Evolutionary conservation across 2,113 vertebrate species (phyloP), one percentile per base, ranked within the genome.

Genomic region (Podocnemis expansa): DNA sequence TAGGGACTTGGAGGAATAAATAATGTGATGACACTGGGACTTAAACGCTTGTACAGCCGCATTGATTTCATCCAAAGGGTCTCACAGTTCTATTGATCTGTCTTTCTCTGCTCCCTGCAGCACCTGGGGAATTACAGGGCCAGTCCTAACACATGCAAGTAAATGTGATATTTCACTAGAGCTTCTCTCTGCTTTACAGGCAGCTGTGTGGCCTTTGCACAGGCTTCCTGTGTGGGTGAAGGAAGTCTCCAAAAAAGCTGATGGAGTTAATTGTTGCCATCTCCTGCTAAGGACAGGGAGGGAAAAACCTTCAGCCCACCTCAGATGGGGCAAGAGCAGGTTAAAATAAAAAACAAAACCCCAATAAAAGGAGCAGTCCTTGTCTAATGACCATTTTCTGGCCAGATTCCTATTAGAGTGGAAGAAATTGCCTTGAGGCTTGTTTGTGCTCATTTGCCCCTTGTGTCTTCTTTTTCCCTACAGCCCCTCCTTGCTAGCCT

Each of bases 21-120:
- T 95, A 93, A 89, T 25, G 82, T 70, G 95, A 90, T 89, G 95
- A 91, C 95, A 94, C 92, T 75, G 25, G 93, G 91, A 91, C 80
- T 93, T 90, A 85, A 5, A 60, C 3, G 75, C 93, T 93, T 92
- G 88, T 95, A 94, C 95, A 87, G 94, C 94, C 91, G 94, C 96
- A 95, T 93, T 78, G 96, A 97, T 97, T 91, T 90, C 58, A 83
- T 90, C 91, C 96, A 43, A 43, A 95, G 93, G 91, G 88, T 76
- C 89, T 95, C 0, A 3, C 3, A 8, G 86, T 25, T 67, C 54
- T 93, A 97, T 96, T 80, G 95, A 96, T 97, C 87, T 34, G 78
- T 60, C 63, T 80, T 82, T 87, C 80, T 85, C 82, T 75, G 85
- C 75, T 94, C 78, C 91, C 94, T 91, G 88, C 95, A 67, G 87